A percentile compares a stretch with the other conserved stretches of the same genome.
These are phyloP conservation scores for Ochotona princeps DNA, from an alignment of 2,113 vertebrate species.

Conservation along the genomic window DNA sequence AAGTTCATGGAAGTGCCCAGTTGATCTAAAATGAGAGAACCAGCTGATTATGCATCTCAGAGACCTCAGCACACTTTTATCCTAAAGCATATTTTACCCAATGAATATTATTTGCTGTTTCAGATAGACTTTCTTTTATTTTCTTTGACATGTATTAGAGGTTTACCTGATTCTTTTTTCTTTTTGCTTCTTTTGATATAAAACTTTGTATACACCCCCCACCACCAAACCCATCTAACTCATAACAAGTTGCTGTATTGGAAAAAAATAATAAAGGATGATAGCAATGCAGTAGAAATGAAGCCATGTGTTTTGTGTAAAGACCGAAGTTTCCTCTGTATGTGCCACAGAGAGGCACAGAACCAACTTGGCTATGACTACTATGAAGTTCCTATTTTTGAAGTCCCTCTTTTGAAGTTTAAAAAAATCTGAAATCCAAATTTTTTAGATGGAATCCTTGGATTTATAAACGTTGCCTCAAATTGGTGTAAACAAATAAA, in stretches of 20 bases:
- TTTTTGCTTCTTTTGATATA: not conserved
- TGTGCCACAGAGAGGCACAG: not conserved
- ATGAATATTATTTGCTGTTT: not conserved
- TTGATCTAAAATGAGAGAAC: not conserved
- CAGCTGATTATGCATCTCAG: not conserved
- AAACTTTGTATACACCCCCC: not conserved
- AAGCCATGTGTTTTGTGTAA: not conserved
- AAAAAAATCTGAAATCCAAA: not conserved
- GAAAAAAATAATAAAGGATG: not conserved
- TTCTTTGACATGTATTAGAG: constrained; percentile 26
- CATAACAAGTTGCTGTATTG: not conserved
- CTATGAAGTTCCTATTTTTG: not conserved
- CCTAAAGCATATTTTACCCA: not conserved
- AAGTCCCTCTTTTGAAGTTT: not conserved
- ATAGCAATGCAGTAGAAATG: not conserved
- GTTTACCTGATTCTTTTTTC: not conserved
- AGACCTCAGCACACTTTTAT: not conserved
- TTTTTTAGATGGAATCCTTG: constrained; percentile 10
- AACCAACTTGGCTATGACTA: not conserved
- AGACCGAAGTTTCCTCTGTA: not conserved
- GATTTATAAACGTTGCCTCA: not conserved
- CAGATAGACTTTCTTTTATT: not conserved
- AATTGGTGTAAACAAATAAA: not conserved
- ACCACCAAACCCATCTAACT: not conserved
- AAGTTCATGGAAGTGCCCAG: not conserved